Conservation (phyloP, 2,888 invertebrate genomes). For the Imbricaverruca yamaguchii region DNA sequence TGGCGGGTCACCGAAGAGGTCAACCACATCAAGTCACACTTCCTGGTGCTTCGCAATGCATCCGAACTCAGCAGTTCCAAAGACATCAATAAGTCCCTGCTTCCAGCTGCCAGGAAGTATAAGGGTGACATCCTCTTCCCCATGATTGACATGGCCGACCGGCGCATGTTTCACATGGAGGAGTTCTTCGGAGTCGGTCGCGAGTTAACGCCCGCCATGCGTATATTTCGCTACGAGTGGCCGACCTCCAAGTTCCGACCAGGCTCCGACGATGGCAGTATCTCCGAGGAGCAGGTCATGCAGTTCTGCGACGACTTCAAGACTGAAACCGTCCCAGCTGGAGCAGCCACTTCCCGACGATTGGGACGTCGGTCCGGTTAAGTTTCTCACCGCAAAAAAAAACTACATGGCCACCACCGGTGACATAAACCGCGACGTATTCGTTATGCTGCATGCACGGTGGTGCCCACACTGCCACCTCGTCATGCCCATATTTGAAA, state of each 20-base stretch:
- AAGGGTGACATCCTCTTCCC: conserved; percentile 17
- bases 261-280: background rate
- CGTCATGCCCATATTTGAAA: conserved; percentile 11
- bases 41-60: background rate
- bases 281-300: conserved; percentile 3
- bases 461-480: conserved; percentile 25
- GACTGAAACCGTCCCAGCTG: conserved; percentile 20
- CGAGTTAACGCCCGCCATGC: conserved; percentile 12
- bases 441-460: conserved; percentile 24
- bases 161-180: conserved; percentile 15
- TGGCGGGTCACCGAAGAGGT: conserved; percentile 7
- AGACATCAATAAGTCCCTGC: background rate
- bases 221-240: conserved; percentile 18
- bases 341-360: conserved; percentile 11
- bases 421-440: conserved; percentile 7
- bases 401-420: conserved; percentile 9
- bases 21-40: conserved; percentile 2
- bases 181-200: conserved; percentile 24
- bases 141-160: conserved; percentile 20
- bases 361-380: conserved; percentile 21
- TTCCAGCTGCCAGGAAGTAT: background rate
- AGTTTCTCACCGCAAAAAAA: background rate
- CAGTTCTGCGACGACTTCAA: conserved; percentile 5
- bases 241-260: conserved; percentile 21
- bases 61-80: background rate